Conservation (phyloP, 2,113 vertebrate species). For the Eira barbara region DNA sequence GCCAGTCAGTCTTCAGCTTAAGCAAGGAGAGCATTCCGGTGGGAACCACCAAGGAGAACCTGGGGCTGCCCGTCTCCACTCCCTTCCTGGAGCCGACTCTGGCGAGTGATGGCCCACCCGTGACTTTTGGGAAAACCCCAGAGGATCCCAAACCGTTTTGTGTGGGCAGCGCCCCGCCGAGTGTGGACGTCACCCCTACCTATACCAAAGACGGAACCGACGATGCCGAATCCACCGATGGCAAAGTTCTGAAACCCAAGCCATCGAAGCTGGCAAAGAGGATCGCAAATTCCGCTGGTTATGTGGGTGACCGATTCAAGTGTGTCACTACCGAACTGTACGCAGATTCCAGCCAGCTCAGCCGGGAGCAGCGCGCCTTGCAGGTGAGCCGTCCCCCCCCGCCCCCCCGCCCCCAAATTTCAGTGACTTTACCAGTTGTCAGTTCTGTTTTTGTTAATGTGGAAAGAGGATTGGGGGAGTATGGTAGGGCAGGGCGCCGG, state of each 20-base stretch:
- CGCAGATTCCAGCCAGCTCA: constrained; percentile 97
- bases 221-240: constrained; percentile 80
- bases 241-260: constrained; percentile 88
- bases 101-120: constrained; percentile 73
- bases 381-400: constrained; percentile 90
- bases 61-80: constrained; percentile 74
- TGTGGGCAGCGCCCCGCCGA: constrained; percentile 75
- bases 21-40: constrained; percentile 81
- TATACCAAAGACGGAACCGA: constrained; percentile 86
- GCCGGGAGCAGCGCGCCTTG: constrained; percentile 96
- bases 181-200: constrained; percentile 77
- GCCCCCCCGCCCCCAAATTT: not conserved
- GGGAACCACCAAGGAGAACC: constrained; percentile 82
- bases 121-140: constrained; percentile 83
- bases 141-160: constrained; percentile 84
- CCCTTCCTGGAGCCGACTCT: constrained; percentile 78
- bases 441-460: constrained; percentile 58
- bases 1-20: constrained; percentile 79
- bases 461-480: constrained; percentile 38
- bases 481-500: constrained; percentile 48
- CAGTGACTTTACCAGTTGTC: constrained; percentile 44
- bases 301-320: constrained; percentile 98
- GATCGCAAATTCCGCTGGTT: constrained; percentile 98
- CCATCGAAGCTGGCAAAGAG: constrained; percentile 92
- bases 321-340: constrained; percentile 98